Conservation (phyloP, 2,888 invertebrate genomes). For the Tholera decimalis region DNA sequence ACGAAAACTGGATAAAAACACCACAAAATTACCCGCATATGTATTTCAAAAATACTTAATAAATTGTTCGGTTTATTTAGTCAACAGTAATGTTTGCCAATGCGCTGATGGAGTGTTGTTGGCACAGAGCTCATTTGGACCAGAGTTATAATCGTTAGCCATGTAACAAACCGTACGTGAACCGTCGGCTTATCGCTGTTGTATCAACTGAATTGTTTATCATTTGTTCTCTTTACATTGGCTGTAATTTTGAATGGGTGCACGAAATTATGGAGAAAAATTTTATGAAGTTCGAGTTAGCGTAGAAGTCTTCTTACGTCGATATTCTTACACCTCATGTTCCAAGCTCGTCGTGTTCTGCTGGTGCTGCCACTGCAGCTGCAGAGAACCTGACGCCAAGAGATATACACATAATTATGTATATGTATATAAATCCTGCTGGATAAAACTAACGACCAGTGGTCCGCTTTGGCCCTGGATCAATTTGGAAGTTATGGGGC, state of each 20-base stretch:
- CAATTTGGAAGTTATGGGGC: no score
- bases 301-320: no score
- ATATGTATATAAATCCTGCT: no score
- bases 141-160: conserved; percentile 66
- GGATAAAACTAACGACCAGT: no score
- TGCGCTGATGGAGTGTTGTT: conserved; percentile 65
- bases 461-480: no score
- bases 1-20: conserved; percentile 32
- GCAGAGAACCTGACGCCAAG: no score
- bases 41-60: conserved; percentile 61
- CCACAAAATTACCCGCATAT: conserved; percentile 40
- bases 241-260: conserved; percentile 39
- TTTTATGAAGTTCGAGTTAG: conserved; percentile 30
- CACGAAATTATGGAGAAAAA: conserved; percentile 15
- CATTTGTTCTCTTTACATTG: conserved; percentile 52
- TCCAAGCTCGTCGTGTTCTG: no score
- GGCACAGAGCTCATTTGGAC: conserved; percentile 65
- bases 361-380: no score
- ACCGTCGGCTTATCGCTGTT: conserved; percentile 61
- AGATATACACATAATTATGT: no score
- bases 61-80: conserved; percentile 60
- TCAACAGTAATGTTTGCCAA: conserved; percentile 67
- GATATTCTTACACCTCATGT: no score
- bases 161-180: conserved; percentile 60
- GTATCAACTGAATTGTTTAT: conserved; percentile 65